These are phyloP conservation scores for Dipus sagitta DNA, from an alignment of 2,797 vertebrate genomes.

Conservation along the genomic window DNA sequence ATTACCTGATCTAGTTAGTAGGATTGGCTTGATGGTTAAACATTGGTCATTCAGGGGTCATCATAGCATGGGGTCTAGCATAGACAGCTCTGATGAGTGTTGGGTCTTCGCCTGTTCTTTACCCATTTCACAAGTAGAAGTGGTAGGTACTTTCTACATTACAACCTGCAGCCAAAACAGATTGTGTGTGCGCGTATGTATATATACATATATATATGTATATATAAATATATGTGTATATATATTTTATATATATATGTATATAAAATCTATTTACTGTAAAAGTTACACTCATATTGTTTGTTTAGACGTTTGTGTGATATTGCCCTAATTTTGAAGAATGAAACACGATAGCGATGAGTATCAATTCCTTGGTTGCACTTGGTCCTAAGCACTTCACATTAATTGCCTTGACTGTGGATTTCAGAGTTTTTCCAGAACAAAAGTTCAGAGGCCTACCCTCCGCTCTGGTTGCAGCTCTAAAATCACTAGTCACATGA, in stretches of 20 bases:
- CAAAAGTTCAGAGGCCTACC: not conserved
- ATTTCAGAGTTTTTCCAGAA: not conserved
- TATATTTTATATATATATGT: too few relatives aligned
- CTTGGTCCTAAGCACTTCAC: conserved; percentile 26
- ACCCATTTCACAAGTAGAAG: not conserved
- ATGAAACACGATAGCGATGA: too few relatives aligned
- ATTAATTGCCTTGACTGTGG: not conserved
- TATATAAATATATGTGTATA: too few relatives aligned
- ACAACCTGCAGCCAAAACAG: not conserved
- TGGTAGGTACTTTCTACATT: not conserved
- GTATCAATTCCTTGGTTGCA: not conserved
- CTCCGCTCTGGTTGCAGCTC: conserved; percentile 54
- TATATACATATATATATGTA: too few relatives aligned
- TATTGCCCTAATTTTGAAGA: not conserved
- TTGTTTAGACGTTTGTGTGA: conserved; percentile 20
- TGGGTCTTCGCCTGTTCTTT: not conserved
- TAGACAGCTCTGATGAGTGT: not conserved
- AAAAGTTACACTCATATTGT: conserved; percentile 21
- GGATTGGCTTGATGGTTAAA: too few relatives aligned
- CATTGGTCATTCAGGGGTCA: too few relatives aligned
- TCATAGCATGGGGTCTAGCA: not conserved
- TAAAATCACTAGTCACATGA: conserved; percentile 29
- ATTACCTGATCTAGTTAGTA: too few relatives aligned
- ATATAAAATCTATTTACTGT: not conserved
- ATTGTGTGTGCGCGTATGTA: too few relatives aligned